A percentile compares a stretch with the other conserved stretches of the same genome.
These are phyloP conservation scores for Chiridota heheva DNA, from an alignment of 35 echinoderm and acorn worm species.

Conservation along the genomic window DNA sequence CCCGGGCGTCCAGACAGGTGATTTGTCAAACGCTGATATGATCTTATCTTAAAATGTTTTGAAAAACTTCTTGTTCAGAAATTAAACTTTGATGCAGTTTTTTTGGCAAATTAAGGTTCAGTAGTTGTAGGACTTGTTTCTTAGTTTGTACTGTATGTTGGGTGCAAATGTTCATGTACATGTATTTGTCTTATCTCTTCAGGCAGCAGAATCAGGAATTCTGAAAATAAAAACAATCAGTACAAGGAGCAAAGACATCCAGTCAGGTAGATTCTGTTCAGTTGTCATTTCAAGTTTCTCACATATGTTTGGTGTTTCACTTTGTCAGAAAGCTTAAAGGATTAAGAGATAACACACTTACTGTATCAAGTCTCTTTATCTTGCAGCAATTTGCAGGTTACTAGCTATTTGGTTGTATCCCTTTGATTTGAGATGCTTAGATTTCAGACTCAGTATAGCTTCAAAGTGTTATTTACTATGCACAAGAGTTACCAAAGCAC, in stretches of 20 bases:
- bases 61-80: too few relatives aligned
- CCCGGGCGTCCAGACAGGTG: too few relatives aligned
- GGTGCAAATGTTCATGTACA: neutral
- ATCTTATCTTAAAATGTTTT: too few relatives aligned
- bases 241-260: conserved; percentile 79
- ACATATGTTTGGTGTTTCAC: neutral
- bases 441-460: too few relatives aligned
- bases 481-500: too few relatives aligned
- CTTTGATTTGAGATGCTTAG: too few relatives aligned
- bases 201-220: conserved; percentile 96
- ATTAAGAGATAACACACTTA: neutral
- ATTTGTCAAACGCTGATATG: too few relatives aligned
- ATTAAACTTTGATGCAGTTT: too few relatives aligned
- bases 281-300: neutral
- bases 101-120: too few relatives aligned
- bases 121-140: too few relatives aligned
- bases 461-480: too few relatives aligned
- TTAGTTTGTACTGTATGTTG: too few relatives aligned
- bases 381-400: neutral
- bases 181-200: neutral
- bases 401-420: neutral
- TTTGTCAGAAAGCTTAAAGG: conserved; percentile 2
- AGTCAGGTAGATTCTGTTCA: conserved; percentile 69
- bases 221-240: conserved; percentile 86
- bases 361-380: neutral